These are phyloP conservation scores for Callocephalon fimbriatum DNA, from an alignment of 2,113 vertebrate species.

Conservation along the genomic window DNA sequence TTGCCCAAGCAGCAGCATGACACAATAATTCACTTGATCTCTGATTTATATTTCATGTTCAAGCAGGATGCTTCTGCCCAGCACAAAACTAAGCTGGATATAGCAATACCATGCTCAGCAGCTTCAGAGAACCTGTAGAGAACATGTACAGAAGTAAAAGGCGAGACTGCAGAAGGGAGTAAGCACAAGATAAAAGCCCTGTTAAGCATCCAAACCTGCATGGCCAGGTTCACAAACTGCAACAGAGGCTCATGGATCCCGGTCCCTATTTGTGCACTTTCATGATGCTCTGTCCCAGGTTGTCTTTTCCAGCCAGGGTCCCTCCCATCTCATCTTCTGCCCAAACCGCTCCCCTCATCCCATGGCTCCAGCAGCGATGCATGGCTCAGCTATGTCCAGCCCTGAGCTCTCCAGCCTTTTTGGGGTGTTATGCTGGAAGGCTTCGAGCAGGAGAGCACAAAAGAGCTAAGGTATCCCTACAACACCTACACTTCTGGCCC, in stretches of 20 bases:
- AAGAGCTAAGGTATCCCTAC: neutral
- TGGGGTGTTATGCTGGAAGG: accelerated
- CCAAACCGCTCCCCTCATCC: neutral
- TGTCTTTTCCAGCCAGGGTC: neutral
- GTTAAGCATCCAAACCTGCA: neutral
- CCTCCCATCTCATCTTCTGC: neutral
- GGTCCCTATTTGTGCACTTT: neutral
- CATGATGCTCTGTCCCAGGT: neutral
- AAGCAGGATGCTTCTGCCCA: constrained; percentile 10
- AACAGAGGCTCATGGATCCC: accelerated
- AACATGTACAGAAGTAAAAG: neutral
- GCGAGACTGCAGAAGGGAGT: neutral
- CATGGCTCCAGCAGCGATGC: accelerated
- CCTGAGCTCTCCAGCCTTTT: neutral
- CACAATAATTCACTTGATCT: constrained; percentile 62
- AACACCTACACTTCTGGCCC: neutral
- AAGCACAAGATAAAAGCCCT: neutral
- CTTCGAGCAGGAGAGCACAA: neutral
- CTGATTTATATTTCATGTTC: constrained; percentile 55
- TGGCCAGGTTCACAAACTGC: neutral
- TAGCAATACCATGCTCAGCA: neutral
- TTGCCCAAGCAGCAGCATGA: constrained; percentile 43
- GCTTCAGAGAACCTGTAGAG: neutral
- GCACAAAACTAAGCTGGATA: neutral
- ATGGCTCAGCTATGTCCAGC: neutral